Conservation (phyloP, 2,113 vertebrate genomes). For the Actinemys pallida region DNA sequence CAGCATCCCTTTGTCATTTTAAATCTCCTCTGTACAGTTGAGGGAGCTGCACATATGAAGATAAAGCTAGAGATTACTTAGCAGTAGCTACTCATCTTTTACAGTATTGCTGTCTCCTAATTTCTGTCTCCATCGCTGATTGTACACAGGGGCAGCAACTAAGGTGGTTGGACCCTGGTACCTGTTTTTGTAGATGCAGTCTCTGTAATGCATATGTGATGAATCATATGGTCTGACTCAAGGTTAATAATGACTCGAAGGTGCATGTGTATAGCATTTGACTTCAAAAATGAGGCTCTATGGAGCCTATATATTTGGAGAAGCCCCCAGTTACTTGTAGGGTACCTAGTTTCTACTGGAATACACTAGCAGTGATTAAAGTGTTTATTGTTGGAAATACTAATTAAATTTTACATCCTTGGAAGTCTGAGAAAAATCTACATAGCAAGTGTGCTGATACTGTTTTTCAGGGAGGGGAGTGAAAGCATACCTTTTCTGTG, state of each 20-base stretch:
- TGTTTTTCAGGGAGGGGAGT: neutral
- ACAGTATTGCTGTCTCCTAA: neutral
- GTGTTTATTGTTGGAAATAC: too few relatives aligned
- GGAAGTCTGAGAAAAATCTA: too few relatives aligned
- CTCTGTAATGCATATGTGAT: rapidly evolving
- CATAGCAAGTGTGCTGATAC: too few relatives aligned
- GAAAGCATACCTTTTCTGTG: neutral
- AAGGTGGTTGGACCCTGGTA: neutral
- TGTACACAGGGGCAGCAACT: neutral
- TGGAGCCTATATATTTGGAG: neutral
- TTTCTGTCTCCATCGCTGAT: neutral
- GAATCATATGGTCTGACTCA: rapidly evolving
- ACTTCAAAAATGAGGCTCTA: neutral
- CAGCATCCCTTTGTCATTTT: neutral
- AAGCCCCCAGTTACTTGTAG: neutral
- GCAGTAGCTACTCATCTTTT: neutral
- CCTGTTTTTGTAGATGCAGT: neutral
- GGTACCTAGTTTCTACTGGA: too few relatives aligned
- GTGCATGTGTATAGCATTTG: neutral
- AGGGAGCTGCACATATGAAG: neutral
- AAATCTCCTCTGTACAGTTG: neutral
- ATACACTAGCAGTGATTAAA: too few relatives aligned
- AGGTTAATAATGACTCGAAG: neutral
- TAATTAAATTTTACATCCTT: too few relatives aligned
- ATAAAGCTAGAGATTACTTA: neutral